Base-by-base conservation (phyloP, 2,888 invertebrate species). In the Timema podura region DNA sequence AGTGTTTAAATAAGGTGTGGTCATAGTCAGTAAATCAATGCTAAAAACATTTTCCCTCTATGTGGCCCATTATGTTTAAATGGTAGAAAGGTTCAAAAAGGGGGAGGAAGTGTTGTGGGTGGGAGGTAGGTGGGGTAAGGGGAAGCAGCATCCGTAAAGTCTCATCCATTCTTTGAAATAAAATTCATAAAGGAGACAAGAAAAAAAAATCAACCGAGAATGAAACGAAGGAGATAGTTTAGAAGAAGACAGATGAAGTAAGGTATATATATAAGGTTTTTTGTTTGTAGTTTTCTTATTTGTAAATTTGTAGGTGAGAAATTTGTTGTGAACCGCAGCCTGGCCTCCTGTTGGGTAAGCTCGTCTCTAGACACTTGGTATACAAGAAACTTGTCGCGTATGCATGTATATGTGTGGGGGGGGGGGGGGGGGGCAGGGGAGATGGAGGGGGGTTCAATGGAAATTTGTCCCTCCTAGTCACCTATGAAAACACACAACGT, bases 1-100 rank as follows among this genome's bases (percentile, higher is more conserved):
- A 61, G 61, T 61, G 61, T 61, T 67, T 64, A 47, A 57, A 64
- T 59, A 59, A 71, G 72, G 72, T 65, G 72, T 73, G 72, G 71
- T 65, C 48, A 30, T 30, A 61, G 57, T 44, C 69, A 16, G 67
- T 71, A 72, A 70, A 72, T 72, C 72, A 72, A 69, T 64, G 67
- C 68, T 54, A 65, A 66, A 54, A 65, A 65, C 30, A 30, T 16
- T 51, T 48, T 59, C 66, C 65, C 66, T 54, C 49, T 48, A 61
- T 72, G 70, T 72, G 72, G 70, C 59, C 72, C 65, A 70, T 72
- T 65, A 72, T 68, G 54, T 48, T 49, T 44, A 15, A 49, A 51
- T 2, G 61, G 30, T 61, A 8, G 59, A 45, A 7, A 16, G 10
- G 59, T 15, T 13, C 1, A 51, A 51, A 51, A 51, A 51, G 30